Conservation (phyloP, 1,140 invertebrate species). For the Teleogryllus occipitalis region DNA sequence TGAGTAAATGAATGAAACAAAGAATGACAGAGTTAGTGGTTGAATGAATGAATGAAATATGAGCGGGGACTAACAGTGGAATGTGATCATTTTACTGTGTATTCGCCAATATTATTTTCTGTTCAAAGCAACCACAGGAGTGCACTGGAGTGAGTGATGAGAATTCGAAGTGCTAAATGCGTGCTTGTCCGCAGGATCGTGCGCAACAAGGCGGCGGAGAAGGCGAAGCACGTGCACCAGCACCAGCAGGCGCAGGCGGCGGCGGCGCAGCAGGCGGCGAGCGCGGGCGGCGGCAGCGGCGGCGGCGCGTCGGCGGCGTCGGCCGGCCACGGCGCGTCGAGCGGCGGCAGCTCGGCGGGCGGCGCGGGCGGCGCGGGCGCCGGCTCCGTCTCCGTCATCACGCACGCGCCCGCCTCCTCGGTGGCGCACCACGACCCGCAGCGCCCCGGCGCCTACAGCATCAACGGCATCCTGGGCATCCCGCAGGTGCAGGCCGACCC, state of each 20-base stretch:
- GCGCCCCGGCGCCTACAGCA: constrained; percentile 70
- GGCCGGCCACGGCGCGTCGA: constrained; percentile 76
- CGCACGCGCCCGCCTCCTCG: constrained; percentile 47
- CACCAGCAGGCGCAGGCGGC: constrained; percentile 53
- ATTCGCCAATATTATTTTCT: not conserved
- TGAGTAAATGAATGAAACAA: not conserved
- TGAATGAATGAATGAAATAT: not conserved
- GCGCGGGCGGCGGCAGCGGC: constrained; percentile 28
- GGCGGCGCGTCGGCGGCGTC: constrained; percentile 1
- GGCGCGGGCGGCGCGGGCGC: constrained; percentile 41
- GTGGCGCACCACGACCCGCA: constrained; percentile 26
- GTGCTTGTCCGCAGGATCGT: constrained; percentile 66
- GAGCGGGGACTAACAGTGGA: not conserved
- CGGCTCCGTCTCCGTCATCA: constrained; percentile 51
- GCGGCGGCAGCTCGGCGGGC: constrained; percentile 55
- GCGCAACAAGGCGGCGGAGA: constrained; percentile 91
- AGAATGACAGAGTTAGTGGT: not conserved
- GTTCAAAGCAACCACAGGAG: too few relatives aligned
- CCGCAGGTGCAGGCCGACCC: constrained; percentile 55
- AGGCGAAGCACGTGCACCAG: constrained; percentile 83
- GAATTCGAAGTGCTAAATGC: not conserved
- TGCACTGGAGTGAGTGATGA: too few relatives aligned
- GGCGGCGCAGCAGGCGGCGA: constrained; percentile 38
- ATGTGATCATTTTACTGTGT: not conserved
- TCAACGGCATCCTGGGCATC: constrained; percentile 91